Percentiles rank a stretch among this genome's conserved stretches.
phyloP scores from a whole-genome alignment of 1,140 invertebrate genomes.

The Cryptotermes secundus region DNA sequence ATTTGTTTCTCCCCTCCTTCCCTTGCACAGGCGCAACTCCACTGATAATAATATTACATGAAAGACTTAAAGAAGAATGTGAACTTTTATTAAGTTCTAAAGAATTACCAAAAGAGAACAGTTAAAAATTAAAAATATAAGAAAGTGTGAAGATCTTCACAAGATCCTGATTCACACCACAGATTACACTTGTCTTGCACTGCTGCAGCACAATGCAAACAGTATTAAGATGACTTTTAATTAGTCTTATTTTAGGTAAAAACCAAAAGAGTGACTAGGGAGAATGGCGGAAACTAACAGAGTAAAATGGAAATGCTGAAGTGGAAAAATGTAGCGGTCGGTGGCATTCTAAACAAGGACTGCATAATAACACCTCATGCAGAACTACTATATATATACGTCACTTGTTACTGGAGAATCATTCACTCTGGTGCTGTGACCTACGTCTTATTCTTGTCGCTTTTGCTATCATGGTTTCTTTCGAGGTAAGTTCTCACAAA shows the following conservation, averaged over 20 bases:
- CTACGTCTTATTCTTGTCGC: not conserved
- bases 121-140: not conserved
- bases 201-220: not conserved
- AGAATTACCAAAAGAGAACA: not conserved
- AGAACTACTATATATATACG: not conserved
- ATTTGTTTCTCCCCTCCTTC: too few species aligned
- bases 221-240: not conserved
- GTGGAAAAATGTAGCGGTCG: not conserved
- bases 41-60: too few species aligned
- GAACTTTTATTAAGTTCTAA: not conserved
- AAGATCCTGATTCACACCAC: not conserved
- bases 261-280: not conserved
- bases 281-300: not conserved
- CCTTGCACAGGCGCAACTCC: too few species aligned
- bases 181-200: not conserved
- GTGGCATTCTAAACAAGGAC: not conserved
- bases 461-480: not conserved
- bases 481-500: not conserved
- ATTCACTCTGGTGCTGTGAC: not conserved
- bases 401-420: not conserved
- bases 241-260: not conserved
- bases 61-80: too few species aligned
- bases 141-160: not conserved
- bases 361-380: not conserved
- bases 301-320: not conserved